phyloP scores from a whole-genome alignment of 2,888 invertebrate genomes.

The Amphipyra tragopoginis region DNA sequence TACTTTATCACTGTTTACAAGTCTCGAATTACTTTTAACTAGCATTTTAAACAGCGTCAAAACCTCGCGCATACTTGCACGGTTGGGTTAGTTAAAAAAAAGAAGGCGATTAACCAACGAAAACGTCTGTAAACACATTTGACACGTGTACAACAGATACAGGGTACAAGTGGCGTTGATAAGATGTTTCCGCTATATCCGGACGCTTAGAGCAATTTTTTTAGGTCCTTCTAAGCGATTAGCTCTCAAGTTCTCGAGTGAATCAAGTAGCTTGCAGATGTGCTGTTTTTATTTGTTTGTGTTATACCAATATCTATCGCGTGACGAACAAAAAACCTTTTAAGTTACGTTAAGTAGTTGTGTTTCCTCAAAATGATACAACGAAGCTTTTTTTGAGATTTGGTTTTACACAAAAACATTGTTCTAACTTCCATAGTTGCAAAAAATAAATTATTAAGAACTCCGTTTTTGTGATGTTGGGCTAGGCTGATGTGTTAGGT shows the following conservation, averaged over 20 bases:
- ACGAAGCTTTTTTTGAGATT: too few species aligned
- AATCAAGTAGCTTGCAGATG: constrained; percentile 60
- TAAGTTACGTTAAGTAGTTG: constrained; percentile 7
- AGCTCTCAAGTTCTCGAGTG: constrained; percentile 64
- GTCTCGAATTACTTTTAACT: constrained; percentile 36
- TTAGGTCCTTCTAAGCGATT: constrained; percentile 64
- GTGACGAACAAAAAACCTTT: constrained; percentile 46
- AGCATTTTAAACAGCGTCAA: constrained; percentile 34
- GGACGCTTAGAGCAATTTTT: constrained; percentile 68
- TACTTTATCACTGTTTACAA: constrained; percentile 22
- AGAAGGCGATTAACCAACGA: constrained; percentile 72
- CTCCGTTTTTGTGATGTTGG: too few species aligned
- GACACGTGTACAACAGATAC: constrained; percentile 82
- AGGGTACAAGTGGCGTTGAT: constrained; percentile 73
- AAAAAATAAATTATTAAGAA: too few species aligned
- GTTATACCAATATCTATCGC: constrained; percentile 8
- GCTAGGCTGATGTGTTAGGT: too few species aligned
- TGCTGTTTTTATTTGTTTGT: constrained; percentile 36
- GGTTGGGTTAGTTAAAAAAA: constrained; percentile 66
- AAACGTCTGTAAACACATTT: constrained; percentile 78
- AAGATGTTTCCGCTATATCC: constrained; percentile 76
- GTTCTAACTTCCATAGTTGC: too few species aligned
- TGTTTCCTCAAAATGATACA: background rate
- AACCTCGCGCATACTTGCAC: constrained; percentile 63
- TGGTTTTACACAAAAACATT: too few species aligned